Conservation (phyloP, 2,113 vertebrate species). For the Cephalopterus ornatus region DNA sequence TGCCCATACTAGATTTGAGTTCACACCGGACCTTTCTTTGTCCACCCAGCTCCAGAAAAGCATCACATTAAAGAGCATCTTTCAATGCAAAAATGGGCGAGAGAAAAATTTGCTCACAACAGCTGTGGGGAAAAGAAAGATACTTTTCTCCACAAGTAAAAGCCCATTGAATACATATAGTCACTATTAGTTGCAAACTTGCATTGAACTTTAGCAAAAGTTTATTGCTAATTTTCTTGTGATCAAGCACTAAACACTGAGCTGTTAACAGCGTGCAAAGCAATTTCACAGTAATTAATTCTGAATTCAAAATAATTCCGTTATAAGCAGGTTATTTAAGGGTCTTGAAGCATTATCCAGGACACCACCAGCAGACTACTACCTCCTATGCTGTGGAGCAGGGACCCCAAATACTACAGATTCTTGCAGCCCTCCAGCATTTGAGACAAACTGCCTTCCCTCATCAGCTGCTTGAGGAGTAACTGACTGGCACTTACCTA, state of each 20-base stretch:
- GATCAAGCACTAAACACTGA: neutral
- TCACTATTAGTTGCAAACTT: neutral
- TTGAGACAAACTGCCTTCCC: neutral
- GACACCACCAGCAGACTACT: neutral
- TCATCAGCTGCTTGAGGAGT: neutral
- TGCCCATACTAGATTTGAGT: neutral
- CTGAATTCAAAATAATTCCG: neutral
- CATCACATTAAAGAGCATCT: fast-evolving
- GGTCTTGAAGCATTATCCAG: neutral
- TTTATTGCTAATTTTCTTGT: neutral
- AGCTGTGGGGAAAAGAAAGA: neutral
- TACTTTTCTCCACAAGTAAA: neutral
- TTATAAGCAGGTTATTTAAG: neutral
- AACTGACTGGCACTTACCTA: neutral
- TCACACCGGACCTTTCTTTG: neutral
- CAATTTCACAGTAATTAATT: neutral
- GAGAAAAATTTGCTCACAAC: neutral
- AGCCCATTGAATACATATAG: neutral
- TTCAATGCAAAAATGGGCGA: fast-evolving
- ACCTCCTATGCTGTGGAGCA: neutral
- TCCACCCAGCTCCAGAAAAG: neutral
- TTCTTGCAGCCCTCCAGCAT: neutral
- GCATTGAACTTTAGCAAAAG: neutral
- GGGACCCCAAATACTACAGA: neutral
- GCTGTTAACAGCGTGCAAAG: neutral